A percentile compares a stretch with the other conserved stretches of the same genome.
These are phyloP conservation scores for Strigamia crassipes DNA, from an alignment of 2,888 invertebrate genomes.

Conservation along the genomic window DNA sequence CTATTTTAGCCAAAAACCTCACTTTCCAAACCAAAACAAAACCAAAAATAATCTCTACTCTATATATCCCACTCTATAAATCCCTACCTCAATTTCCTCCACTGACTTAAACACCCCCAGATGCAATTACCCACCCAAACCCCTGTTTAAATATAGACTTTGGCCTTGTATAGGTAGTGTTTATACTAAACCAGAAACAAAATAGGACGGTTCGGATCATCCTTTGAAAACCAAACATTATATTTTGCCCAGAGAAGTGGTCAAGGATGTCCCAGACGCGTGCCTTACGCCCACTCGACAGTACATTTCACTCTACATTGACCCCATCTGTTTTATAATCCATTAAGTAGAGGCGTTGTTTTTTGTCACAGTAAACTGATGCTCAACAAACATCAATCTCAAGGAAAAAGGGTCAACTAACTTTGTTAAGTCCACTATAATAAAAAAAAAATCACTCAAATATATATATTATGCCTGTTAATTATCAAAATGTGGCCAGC, in stretches of 20 bases:
- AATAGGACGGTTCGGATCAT: not conserved
- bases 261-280: slow-evolving; percentile 32
- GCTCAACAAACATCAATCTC: slow-evolving; percentile 23
- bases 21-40: not conserved
- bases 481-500: slow-evolving; percentile 2
- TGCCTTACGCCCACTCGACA: not conserved
- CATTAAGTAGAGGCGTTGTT: not conserved
- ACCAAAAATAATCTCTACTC: not conserved
- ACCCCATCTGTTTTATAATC: not conserved
- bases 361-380: not conserved
- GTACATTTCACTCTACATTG: not conserved
- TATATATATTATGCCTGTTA: not conserved
- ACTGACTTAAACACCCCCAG: not conserved
- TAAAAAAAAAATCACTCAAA: no score
- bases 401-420: not conserved
- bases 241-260: not conserved
- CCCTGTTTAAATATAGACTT: slow-evolving; percentile 39
- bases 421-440: no score
- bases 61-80: not conserved
- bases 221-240: not conserved
- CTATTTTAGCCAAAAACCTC: no score
- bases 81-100: not conserved
- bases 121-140: slow-evolving; percentile 18
- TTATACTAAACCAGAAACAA: not conserved
- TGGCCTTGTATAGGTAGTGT: not conserved